Evolutionary conservation across 2,888 invertebrate genomes (phyloP).

Genomic region (Ochlodes sylvanus): DNA sequence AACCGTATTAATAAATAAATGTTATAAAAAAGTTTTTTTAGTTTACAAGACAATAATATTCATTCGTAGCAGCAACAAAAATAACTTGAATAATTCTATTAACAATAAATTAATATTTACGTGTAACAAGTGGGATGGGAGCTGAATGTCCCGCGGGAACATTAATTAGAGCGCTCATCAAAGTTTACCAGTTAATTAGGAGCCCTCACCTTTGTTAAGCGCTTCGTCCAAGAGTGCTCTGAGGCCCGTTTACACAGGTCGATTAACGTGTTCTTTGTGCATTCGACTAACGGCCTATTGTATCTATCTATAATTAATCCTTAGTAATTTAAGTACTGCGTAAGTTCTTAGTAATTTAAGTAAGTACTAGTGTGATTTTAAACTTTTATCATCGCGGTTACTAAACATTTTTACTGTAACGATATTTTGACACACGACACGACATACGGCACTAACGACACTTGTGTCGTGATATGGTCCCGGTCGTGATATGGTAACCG

Average conservation of each 20-base stretch:
- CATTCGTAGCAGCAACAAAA: neutral
- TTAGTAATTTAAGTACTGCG: too few relatives aligned
- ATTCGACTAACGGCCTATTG: neutral
- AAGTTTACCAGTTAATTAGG: constrained; percentile 85
- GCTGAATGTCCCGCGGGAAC: constrained; percentile 65
- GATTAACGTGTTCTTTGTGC: neutral
- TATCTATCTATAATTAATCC: too few relatives aligned
- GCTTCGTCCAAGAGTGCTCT: constrained; percentile 1
- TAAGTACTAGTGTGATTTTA: too few relatives aligned
- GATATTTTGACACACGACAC: too few relatives aligned
- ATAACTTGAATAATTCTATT: neutral
- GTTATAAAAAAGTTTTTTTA: neutral
- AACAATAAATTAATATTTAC: constrained; percentile 10
- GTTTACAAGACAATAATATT: neutral
- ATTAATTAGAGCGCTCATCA: constrained; percentile 83
- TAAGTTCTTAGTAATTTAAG: too few relatives aligned
- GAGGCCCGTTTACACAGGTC: neutral
- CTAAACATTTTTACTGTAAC: too few relatives aligned
- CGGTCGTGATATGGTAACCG: too few relatives aligned
- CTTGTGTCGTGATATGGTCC: too few relatives aligned
- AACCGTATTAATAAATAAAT: neutral
- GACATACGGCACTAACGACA: too few relatives aligned
- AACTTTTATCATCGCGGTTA: too few relatives aligned
- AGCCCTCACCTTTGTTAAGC: constrained; percentile 69
- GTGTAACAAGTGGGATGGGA: constrained; percentile 3